Conservation (phyloP, 2,113 vertebrate genomes). For the Bettongia penicillata region DNA sequence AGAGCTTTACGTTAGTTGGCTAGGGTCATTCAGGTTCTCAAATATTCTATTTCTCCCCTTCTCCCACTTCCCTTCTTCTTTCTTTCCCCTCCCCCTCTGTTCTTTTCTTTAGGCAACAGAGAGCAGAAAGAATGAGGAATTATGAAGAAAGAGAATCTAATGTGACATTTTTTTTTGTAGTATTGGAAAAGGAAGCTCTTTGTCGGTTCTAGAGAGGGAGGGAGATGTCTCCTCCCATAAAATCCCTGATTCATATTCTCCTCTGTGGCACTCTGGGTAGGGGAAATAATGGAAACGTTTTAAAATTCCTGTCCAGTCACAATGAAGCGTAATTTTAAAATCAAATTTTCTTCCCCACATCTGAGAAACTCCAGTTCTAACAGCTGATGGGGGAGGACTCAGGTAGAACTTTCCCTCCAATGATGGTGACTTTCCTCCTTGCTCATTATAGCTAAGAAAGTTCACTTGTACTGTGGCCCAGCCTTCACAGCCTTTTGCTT, state of each 20-base stretch:
- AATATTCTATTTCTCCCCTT: not conserved
- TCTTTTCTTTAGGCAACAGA: not conserved
- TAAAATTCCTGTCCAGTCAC: not conserved
- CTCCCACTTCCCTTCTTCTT: too few species aligned
- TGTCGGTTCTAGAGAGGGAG: not conserved
- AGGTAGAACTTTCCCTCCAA: not conserved
- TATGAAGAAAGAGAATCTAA: not conserved
- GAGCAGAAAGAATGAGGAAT: not conserved
- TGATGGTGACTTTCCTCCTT: not conserved
- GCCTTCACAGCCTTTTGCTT: not conserved
- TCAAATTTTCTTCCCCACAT: not conserved
- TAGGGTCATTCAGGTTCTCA: not conserved
- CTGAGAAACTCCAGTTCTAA: not conserved
- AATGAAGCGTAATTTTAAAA: not conserved
- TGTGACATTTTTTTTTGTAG: not conserved
- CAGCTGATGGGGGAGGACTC: too few species aligned
- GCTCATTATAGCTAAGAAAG: not conserved
- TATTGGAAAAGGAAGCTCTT: not conserved
- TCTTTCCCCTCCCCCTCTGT: too few species aligned
- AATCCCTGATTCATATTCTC: not conserved
- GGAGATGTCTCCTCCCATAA: not conserved
- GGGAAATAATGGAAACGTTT: not conserved
- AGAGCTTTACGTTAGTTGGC: not conserved
- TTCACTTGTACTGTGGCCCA: rapidly evolving
- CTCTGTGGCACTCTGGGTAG: not conserved